Evolutionary conservation across 2,797 vertebrate species (phyloP).

Genomic region (Chrysocyon brachyurus): DNA sequence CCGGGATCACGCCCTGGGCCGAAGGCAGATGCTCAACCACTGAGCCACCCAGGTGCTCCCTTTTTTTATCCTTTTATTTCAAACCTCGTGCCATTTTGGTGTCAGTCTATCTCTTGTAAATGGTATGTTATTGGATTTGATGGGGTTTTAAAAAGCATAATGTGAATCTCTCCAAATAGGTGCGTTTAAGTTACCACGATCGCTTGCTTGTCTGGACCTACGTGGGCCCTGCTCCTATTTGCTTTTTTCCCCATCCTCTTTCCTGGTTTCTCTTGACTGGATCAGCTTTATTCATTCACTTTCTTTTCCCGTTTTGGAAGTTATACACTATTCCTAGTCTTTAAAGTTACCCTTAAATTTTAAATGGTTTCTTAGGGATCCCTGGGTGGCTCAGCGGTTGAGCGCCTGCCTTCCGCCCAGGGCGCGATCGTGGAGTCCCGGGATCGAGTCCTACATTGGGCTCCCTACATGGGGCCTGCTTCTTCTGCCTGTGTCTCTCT

Average conservation of each 20-base stretch:
- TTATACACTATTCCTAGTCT: neutral
- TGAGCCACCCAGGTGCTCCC: no score
- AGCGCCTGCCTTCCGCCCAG: no score
- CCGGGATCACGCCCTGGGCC: no score
- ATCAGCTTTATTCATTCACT: neutral
- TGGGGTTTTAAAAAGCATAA: no score
- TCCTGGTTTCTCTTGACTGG: neutral
- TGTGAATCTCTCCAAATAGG: neutral
- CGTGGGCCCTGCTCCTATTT: rapidly evolving
- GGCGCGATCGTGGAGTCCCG: no score
- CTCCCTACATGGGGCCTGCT: no score
- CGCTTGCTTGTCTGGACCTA: no score
- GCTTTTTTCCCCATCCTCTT: neutral
- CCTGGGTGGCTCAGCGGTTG: no score
- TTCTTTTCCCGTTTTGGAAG: neutral
- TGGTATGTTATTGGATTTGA: neutral
- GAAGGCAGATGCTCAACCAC: no score
- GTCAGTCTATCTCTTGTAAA: neutral
- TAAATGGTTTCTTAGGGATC: neutral
- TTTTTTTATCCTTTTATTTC: neutral
- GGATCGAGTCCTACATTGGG: no score
- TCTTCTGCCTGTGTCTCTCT: no score
- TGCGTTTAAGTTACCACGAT: neutral
- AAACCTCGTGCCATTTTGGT: neutral
- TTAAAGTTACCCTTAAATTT: neutral